Percentiles rank a stretch among this genome's conserved stretches.
These are phyloP conservation scores for Drosophila simulans DNA, from an alignment of 1,140 invertebrate species.

Conservation along the genomic window DNA sequence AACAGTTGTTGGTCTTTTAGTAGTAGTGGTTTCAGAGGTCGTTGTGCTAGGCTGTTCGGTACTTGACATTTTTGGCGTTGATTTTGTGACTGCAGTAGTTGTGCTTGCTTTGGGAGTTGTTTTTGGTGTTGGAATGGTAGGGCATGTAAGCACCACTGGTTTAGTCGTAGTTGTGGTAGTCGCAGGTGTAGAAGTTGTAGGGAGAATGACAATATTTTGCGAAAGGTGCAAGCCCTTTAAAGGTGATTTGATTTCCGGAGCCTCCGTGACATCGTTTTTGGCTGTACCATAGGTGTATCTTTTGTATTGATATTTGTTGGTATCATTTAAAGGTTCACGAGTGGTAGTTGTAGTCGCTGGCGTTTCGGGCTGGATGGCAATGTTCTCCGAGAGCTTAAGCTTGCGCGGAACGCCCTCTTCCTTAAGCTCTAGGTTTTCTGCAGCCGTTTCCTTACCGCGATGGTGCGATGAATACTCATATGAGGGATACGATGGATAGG, in stretches of 20 bases:
- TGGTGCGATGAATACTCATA: not conserved
- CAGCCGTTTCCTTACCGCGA: not conserved
- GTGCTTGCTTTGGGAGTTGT: not conserved
- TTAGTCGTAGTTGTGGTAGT: not conserved
- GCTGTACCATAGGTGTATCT: constrained; percentile 11
- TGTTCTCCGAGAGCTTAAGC: not conserved
- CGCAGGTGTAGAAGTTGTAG: constrained; percentile 14
- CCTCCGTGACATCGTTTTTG: constrained; percentile 3
- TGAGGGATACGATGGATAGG: constrained; percentile 28
- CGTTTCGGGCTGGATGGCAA: constrained; percentile 11
- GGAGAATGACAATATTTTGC: constrained; percentile 30
- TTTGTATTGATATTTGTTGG: constrained; percentile 27
- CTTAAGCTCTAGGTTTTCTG: not conserved
- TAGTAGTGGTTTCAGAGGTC: not conserved
- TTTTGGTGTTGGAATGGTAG: no score
- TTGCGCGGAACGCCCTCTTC: not conserved
- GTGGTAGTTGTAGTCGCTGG: not conserved
- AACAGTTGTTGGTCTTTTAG: not conserved
- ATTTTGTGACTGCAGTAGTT: not conserved
- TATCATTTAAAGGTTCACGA: not conserved
- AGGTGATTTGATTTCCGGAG: not conserved
- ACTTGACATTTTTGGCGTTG: not conserved
- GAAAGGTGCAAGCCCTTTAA: not conserved
- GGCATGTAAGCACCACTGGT: no score
- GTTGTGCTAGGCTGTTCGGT: not conserved